Evolutionary conservation across 2,113 vertebrate genomes (phyloP), one percentile per base, ranked within the genome.

Genomic region (Oxygymnocypris stewartii): DNA sequence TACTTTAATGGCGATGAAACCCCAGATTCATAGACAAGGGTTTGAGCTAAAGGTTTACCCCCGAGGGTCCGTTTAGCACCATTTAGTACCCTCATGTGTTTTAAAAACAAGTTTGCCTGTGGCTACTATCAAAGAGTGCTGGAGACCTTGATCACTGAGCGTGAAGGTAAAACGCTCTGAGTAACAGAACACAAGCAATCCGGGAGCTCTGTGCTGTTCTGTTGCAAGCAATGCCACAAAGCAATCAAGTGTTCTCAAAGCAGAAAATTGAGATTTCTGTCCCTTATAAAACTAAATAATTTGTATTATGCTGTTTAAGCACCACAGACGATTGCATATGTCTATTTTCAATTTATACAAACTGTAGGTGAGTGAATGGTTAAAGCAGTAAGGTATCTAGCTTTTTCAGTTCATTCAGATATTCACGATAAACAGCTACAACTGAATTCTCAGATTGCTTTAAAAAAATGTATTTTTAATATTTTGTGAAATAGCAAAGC

Each of bases 141-240:
- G 59, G 79, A 69, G 79, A 65, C 79, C 79, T 82, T 44, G 59
- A 67, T 82, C 59, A 67, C 61, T 12, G 79, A 82, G 20, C 79
- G 23, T 82, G 37, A 82, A 47, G 25, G 59, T 67, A 47, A 81
- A 47, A 42, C 4, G n/a, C 40, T 31, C n/a, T 44, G 75, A 31
- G 75, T 28, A 31, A 54, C 44, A 49, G n/a, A 81, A 47, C 20
- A 67, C 79, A 82, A 44, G 57, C 79, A 67, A 44, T 82, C 79
- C 1, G 59, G 13, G 35, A 42, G n/a, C 61, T 67, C 37, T 82
- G 59, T 42, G 12, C n/a, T 67, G 23, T 28, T 82, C 37, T 67
- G n/a, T 65, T 67, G 61, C 61, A 57, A 57, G 51, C 25, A 78
- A 28, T 31, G 8, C 5, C 25, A 28, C 20, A 61, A 63, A 59